A percentile compares a stretch with the other conserved stretches of the same genome.
phyloP scores from a whole-genome alignment of 2,113 vertebrate genomes.

The Onychostoma macrolepis region DNA sequence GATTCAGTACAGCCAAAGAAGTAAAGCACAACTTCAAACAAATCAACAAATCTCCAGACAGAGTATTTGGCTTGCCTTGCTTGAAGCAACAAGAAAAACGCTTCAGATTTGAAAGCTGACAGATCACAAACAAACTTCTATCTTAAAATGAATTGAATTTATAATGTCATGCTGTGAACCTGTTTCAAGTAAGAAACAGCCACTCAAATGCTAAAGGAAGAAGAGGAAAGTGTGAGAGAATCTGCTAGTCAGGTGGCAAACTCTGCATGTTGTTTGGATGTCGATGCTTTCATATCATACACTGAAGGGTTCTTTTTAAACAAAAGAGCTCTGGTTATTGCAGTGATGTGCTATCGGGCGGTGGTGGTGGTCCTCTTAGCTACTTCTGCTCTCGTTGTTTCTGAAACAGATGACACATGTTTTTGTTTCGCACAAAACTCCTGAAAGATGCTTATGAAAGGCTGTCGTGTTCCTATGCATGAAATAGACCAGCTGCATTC shows the following conservation, averaged over 20 bases:
- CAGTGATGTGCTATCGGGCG: slow-evolving; percentile 51
- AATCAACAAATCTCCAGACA: slow-evolving; percentile 33
- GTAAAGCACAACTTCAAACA: slow-evolving; percentile 26
- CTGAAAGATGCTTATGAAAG: slow-evolving; percentile 20
- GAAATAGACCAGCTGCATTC: neutral
- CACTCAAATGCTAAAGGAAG: slow-evolving; percentile 51
- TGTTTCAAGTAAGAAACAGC: slow-evolving; percentile 50
- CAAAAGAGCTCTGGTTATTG: slow-evolving; percentile 64
- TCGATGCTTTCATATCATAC: slow-evolving; percentile 52
- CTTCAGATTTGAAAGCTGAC: slow-evolving; percentile 21
- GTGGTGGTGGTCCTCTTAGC: slow-evolving; percentile 32
- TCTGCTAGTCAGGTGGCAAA: slow-evolving; percentile 36
- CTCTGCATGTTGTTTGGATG: slow-evolving; percentile 50
- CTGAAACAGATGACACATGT: slow-evolving; percentile 54
- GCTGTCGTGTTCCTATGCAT: neutral
- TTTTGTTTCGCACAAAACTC: neutral
- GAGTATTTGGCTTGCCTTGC: slow-evolving; percentile 17
- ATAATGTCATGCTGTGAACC: slow-evolving; percentile 54
- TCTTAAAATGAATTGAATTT: slow-evolving; percentile 2
- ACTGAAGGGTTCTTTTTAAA: slow-evolving; percentile 54
- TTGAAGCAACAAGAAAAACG: slow-evolving; percentile 25
- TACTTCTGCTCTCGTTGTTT: slow-evolving; percentile 66
- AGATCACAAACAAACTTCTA: slow-evolving; percentile 13
- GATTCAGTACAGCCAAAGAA: slow-evolving; percentile 48
- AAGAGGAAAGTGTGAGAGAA: slow-evolving; percentile 45